phyloP scores from a whole-genome alignment of 2,113 vertebrate species.

The Dendropsophus ebraccatus region DNA sequence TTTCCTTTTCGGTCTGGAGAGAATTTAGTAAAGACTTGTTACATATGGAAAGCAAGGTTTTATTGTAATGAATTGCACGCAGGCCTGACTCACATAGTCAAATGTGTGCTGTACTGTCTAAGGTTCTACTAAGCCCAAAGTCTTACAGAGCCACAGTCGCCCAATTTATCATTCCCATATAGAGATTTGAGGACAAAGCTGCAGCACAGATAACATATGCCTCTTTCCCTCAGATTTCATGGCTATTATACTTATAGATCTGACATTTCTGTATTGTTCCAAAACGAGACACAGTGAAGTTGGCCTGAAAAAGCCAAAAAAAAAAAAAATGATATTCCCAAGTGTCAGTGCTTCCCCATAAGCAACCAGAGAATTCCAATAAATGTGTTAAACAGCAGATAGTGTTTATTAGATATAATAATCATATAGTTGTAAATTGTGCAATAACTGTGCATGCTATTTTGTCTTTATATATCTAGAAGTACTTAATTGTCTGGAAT shows the following conservation, averaged over 20 bases:
- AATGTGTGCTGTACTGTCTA: constrained; percentile 18
- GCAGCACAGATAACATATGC: constrained; percentile 34
- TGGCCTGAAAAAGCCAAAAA: not conserved
- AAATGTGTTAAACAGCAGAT: too few species aligned
- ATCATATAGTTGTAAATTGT: too few species aligned
- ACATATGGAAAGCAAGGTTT: constrained; percentile 49
- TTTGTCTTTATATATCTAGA: too few species aligned
- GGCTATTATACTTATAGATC: constrained; percentile 41
- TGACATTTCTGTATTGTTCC: not conserved
- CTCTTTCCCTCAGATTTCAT: constrained; percentile 16
- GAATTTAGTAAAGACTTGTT: constrained; percentile 53
- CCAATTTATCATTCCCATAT: constrained; percentile 45
- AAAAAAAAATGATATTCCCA: too few species aligned
- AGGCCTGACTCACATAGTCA: constrained; percentile 46
- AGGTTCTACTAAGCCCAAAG: constrained; percentile 36
- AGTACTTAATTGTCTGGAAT: too few species aligned
- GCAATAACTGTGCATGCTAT: too few species aligned
- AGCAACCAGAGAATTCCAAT: too few species aligned
- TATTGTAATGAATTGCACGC: constrained; percentile 58
- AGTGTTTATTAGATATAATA: too few species aligned
- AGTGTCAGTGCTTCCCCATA: too few species aligned
- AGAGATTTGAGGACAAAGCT: constrained; percentile 6
- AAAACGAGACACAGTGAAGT: constrained; percentile 4
- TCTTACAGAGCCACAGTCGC: constrained; percentile 47
- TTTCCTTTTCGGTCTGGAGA: constrained; percentile 57